These are phyloP conservation scores for Hoplias malabaricus DNA, from an alignment of 2,113 vertebrate species.

Conservation along the genomic window DNA sequence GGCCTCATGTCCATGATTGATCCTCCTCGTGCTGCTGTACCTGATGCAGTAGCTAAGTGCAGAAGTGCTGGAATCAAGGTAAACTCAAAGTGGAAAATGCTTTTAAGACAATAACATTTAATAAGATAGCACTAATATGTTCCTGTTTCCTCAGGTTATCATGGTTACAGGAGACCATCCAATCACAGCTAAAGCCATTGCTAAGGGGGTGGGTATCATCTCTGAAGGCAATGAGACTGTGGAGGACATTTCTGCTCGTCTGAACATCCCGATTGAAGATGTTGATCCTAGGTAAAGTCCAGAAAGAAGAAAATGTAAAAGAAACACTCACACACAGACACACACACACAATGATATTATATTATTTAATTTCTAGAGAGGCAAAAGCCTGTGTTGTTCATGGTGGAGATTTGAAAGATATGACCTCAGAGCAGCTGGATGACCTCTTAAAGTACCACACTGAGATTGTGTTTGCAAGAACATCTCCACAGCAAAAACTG, in stretches of 20 bases:
- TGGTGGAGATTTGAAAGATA: conserved; percentile 85
- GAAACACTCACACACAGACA: neutral
- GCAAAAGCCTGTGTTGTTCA: conserved; percentile 91
- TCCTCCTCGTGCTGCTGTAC: conserved; percentile 84
- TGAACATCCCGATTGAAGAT: conserved; percentile 85
- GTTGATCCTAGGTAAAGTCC: conserved; percentile 85
- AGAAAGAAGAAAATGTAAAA: neutral
- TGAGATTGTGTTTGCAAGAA: conserved; percentile 88
- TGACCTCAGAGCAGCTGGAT: conserved; percentile 77
- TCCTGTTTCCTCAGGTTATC: conserved; percentile 75
- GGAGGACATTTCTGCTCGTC: conserved; percentile 85
- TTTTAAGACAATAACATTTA: neutral
- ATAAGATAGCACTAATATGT: neutral
- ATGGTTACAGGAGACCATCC: conserved; percentile 93
- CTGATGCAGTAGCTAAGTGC: conserved; percentile 89
- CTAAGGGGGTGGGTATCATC: conserved; percentile 89
- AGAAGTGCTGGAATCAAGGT: conserved; percentile 93
- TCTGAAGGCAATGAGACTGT: conserved; percentile 90
- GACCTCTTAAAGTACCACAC: conserved; percentile 83
- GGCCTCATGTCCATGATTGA: conserved; percentile 95
- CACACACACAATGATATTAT: neutral
- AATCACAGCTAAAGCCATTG: conserved; percentile 91
- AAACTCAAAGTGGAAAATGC: neutral
- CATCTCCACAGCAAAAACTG: conserved; percentile 89
- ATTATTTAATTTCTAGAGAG: conserved; percentile 70